These are phyloP conservation scores for Mimas tiliae DNA, from an alignment of 2,888 invertebrate species.

Conservation along the genomic window DNA sequence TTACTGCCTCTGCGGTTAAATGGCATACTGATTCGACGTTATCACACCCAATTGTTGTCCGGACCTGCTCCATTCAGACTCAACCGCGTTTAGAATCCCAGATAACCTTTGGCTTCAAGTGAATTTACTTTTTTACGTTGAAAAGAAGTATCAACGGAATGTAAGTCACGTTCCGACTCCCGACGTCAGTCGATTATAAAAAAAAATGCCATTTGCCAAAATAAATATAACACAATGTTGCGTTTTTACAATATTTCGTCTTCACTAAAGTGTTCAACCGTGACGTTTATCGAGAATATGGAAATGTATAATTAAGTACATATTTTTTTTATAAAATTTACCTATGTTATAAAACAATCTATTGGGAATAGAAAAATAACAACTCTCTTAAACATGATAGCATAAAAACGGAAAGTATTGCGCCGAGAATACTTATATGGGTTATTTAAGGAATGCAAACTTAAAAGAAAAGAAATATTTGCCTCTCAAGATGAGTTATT, in stretches of 20 bases:
- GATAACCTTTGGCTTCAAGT: constrained; percentile 58
- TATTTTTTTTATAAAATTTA: not conserved
- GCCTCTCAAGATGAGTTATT: not conserved
- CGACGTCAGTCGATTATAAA: constrained; percentile 42
- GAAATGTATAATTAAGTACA: too few relatives aligned
- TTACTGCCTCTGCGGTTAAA: constrained; percentile 52
- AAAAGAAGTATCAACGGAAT: constrained; percentile 47
- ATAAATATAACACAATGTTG: too few relatives aligned
- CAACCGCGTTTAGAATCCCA: constrained; percentile 57
- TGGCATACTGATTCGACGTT: constrained; percentile 58
- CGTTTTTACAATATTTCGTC: not conserved
- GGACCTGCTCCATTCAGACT: constrained; percentile 55
- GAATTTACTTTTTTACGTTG: constrained; percentile 54
- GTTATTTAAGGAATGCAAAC: constrained; percentile 21
- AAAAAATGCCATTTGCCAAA: constrained; percentile 6
- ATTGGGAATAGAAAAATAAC: not conserved
- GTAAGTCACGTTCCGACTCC: constrained; percentile 54
- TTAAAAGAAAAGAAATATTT: constrained; percentile 7
- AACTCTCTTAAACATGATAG: not conserved
- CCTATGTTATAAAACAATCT: not conserved
- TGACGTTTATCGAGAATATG: not conserved
- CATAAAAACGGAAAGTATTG: constrained; percentile 7
- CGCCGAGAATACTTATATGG: not conserved
- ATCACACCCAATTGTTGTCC: constrained; percentile 61
- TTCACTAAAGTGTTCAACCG: not conserved